Percentiles rank a stretch among this genome's conserved stretches.
Evolutionary conservation across 1,140 invertebrate species (phyloP).

Genomic region (Melitaea cinxia): DNA sequence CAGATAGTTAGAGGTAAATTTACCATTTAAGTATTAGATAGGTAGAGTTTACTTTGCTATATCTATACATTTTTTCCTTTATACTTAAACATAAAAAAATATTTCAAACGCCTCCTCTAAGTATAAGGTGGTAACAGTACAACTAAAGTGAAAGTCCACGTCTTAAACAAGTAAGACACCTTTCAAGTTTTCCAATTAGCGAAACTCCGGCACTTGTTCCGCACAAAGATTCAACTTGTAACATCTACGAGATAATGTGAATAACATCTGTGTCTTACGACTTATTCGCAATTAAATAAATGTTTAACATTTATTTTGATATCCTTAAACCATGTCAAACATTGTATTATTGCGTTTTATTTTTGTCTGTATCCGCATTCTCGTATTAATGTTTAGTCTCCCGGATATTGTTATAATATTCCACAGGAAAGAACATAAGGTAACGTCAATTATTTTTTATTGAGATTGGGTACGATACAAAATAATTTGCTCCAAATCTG

Average conservation of each 20-base stretch:
- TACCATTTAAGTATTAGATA: too few species aligned
- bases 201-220: conserved; percentile 32
- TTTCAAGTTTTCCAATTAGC: conserved; percentile 53
- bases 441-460: too few species aligned
- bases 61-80: not conserved
- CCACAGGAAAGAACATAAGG: too few species aligned
- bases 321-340: not conserved
- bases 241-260: conserved; percentile 21
- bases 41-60: too few species aligned
- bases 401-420: too few species aligned
- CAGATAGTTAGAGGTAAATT: too few species aligned
- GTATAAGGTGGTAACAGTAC: not conserved
- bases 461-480: too few species aligned
- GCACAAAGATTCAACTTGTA: conserved; percentile 28
- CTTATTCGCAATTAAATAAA: not conserved
- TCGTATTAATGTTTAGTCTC: too few species aligned
- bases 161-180: conserved; percentile 27
- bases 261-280: conserved; percentile 23
- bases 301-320: not conserved
- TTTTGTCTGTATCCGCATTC: too few species aligned
- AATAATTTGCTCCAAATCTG: too few species aligned
- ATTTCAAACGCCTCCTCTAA: not conserved
- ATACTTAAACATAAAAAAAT: not conserved
- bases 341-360: not conserved
- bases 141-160: conserved; percentile 17